Percentiles rank a stretch among this genome's conserved stretches.
Evolutionary conservation across 2,797 vertebrate species (phyloP).

Genomic region (Megaceryle alcyon): DNA sequence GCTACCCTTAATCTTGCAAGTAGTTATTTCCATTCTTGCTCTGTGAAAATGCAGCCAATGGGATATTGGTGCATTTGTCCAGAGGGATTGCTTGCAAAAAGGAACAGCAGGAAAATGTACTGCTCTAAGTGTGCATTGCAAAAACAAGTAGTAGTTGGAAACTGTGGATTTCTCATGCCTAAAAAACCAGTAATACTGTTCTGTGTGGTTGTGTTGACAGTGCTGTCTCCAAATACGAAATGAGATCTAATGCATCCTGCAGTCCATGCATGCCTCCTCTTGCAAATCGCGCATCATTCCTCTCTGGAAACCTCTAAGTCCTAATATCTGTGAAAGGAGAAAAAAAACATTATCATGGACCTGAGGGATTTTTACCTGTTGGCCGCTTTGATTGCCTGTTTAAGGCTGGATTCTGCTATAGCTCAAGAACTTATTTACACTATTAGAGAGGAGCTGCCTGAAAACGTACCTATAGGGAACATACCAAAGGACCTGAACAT

Average conservation of each 20-base stretch:
- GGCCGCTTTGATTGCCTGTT: conserved; percentile 93
- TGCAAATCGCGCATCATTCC: conserved; percentile 76
- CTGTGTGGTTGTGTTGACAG: conserved; percentile 90
- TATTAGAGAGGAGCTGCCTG: conserved; percentile 97
- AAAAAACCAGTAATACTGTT: conserved; percentile 84
- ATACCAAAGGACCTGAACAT: conserved; percentile 99
- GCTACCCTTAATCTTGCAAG: conserved; percentile 69
- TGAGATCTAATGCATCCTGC: conserved; percentile 86
- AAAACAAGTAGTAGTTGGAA: conserved; percentile 67
- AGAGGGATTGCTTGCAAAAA: conserved; percentile 64
- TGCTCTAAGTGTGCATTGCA: conserved; percentile 59
- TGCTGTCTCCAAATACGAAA: conserved; percentile 86
- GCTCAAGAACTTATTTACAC: conserved; percentile 99
- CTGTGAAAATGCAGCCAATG: conserved; percentile 52
- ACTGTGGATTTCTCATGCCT: conserved; percentile 59
- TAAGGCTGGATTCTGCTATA: conserved; percentile 95
- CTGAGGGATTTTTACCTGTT: conserved; percentile 99
- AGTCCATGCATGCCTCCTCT: conserved; percentile 83
- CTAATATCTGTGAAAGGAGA: conserved; percentile 84
- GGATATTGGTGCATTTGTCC: conserved; percentile 62
- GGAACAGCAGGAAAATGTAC: conserved; percentile 48
- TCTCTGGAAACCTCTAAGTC: conserved; percentile 80
- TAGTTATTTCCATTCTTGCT: conserved; percentile 63
- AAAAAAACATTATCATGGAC: conserved; percentile 92
- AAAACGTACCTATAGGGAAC: conserved; percentile 99